phyloP scores from a whole-genome alignment of 2,888 invertebrate genomes.

The Nymphalis urticae region DNA sequence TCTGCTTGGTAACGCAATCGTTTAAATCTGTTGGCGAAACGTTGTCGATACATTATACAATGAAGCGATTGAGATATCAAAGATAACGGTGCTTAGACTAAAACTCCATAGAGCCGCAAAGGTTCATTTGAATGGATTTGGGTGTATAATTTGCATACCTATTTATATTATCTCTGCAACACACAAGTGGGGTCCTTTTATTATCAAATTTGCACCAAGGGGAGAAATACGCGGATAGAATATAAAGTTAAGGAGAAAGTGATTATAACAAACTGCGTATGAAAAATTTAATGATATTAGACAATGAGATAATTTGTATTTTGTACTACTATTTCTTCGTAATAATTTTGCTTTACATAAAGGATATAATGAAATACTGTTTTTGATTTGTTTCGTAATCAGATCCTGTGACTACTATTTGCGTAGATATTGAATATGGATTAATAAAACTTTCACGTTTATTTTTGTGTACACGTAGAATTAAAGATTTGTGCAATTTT shows the following conservation, averaged over 20 bases:
- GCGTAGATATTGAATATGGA: too few species aligned
- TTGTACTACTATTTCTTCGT: neutral
- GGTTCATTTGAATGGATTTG: slow-evolving; percentile 79
- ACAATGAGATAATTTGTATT: slow-evolving; percentile 9
- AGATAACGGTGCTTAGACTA: slow-evolving; percentile 59
- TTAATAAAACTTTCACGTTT: too few species aligned
- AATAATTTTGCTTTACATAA: too few species aligned
- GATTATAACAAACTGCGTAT: slow-evolving; percentile 57
- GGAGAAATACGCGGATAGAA: slow-evolving; percentile 63
- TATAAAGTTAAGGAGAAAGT: slow-evolving; percentile 73
- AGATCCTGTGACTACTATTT: too few species aligned
- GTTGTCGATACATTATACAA: neutral
- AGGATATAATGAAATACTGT: too few species aligned
- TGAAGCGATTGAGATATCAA: slow-evolving; percentile 16
- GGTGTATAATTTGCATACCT: slow-evolving; percentile 79
- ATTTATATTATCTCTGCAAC: slow-evolving; percentile 81
- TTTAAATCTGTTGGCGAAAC: too few species aligned
- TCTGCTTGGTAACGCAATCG: too few species aligned
- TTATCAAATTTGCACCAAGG: slow-evolving; percentile 78
- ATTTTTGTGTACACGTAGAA: too few species aligned
- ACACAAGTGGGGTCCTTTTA: slow-evolving; percentile 79
- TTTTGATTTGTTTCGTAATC: too few species aligned
- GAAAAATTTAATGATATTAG: slow-evolving; percentile 23
- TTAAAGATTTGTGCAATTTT: too few species aligned
- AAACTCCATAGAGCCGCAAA: slow-evolving; percentile 76